Evolutionary conservation across 2,888 invertebrate species (phyloP).

Genomic region (Dendrolimus houi): DNA sequence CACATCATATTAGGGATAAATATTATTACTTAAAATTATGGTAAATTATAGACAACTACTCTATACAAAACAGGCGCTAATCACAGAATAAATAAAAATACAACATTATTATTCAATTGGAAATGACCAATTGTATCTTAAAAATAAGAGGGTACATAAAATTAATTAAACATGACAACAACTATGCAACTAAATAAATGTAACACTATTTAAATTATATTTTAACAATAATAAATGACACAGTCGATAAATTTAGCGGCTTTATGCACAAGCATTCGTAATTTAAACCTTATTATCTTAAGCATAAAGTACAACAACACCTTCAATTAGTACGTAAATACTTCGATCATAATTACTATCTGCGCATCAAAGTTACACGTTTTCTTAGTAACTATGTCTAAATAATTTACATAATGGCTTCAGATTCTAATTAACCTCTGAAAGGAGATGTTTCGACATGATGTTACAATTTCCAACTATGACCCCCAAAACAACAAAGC

Average conservation of each 20-base stretch:
- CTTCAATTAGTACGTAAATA: background rate
- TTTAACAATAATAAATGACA: background rate
- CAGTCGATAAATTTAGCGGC: background rate
- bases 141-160: too few relatives aligned
- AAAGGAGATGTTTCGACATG: conserved; percentile 33
- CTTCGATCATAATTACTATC: background rate
- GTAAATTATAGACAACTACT: too few relatives aligned
- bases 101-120: too few relatives aligned
- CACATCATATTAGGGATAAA: too few relatives aligned
- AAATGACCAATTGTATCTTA: too few relatives aligned
- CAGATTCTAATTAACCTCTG: conserved; percentile 41
- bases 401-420: conserved; percentile 38
- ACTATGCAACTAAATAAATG: too few relatives aligned
- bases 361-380: conserved; percentile 25
- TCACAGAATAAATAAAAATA: too few relatives aligned
- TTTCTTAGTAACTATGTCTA: conserved; percentile 28
- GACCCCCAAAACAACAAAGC: conserved; percentile 46
- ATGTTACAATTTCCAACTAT: conserved; percentile 35
- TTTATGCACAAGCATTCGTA: background rate
- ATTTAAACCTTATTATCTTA: background rate
- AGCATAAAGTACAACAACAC: background rate
- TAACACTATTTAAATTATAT: background rate
- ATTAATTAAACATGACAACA: too few relatives aligned
- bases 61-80: too few relatives aligned
- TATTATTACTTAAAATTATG: too few relatives aligned